These are phyloP conservation scores for Aptenodytes patagonicus DNA, from an alignment of 2,113 vertebrate genomes.

Conservation along the genomic window DNA sequence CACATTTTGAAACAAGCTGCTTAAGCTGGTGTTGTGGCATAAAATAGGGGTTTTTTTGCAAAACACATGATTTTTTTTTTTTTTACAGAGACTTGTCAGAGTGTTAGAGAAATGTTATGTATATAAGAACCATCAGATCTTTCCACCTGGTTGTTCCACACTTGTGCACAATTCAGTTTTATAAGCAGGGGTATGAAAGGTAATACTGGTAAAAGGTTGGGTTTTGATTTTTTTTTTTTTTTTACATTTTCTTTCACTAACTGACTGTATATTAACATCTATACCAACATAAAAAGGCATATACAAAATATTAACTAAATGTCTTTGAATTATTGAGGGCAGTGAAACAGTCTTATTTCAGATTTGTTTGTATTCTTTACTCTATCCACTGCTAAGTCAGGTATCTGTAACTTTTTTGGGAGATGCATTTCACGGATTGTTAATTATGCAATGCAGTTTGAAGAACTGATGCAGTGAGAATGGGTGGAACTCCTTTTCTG, in stretches of 20 bases:
- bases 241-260: neutral
- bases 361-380: constrained; percentile 4
- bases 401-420: constrained; percentile 25
- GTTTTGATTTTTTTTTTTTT: neutral
- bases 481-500: neutral
- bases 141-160: neutral
- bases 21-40: neutral
- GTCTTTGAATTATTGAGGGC: constrained; percentile 15
- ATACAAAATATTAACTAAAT: constrained; percentile 2
- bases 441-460: constrained; percentile 59
- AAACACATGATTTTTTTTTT: neutral
- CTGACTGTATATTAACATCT: neutral
- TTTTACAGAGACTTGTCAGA: neutral
- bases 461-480: constrained; percentile 50
- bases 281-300: neutral
- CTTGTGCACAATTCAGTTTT: neutral
- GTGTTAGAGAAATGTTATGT: neutral
- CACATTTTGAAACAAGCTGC: neutral
- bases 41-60: neutral
- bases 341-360: neutral
- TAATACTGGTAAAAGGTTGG: neutral
- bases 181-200: neutral
- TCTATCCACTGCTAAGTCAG: constrained; percentile 13
- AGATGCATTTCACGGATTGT: constrained; percentile 63
- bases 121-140: neutral